Evolutionary conservation across 2,113 vertebrate species (phyloP), one percentile per base, ranked within the genome.

Genomic region (Gracilinanus agilis): DNA sequence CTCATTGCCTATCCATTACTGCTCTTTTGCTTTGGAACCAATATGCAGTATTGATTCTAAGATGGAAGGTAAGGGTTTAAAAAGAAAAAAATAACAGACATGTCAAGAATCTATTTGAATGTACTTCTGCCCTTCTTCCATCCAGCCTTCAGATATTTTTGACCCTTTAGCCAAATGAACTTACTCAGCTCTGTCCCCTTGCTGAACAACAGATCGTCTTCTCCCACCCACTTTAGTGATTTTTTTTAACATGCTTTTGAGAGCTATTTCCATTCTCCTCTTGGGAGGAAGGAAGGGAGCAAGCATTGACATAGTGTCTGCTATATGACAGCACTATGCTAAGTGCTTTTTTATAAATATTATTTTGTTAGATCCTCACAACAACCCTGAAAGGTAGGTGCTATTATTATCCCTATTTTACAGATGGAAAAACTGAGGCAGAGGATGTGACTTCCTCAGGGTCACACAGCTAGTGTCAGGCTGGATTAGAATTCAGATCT

Each of bases 371-470:
- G 54, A 24, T 53, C 75, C 49, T 95, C 58, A 93, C 34, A 91
- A 29, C 89, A 92, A 13, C 54, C 9, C 54, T 92, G 44, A 53
- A 53, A 75, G 44, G 12, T 21, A 19, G 4, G 49, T 55, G 55
- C n/a, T 83, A 2, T 34, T 34, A 16, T 49, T 93, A 67, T 24
- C 44, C 56, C 56, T n/a, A 12, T 25, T 89, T 92, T 55, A 89
- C 25, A 90, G 93, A 29, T 44, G 55, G 92, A 40, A 25, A 94
- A 90, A 67, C 24, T 24, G 89, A 91, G n/a, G 91, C 49, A 89
- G 29, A 91, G 75, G 25, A 54, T 29, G 27, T 25, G 90, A 27
- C 55, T 7, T 91, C 55, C 29, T 90, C 9, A 53, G 61, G n/a
- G 58, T 49, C 91, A 56, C 34, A 12, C 19, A 12, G 56, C 24